Evolutionary conservation across 2,113 vertebrate genomes (phyloP).

Genomic region (Gallinago jamesoni): DNA sequence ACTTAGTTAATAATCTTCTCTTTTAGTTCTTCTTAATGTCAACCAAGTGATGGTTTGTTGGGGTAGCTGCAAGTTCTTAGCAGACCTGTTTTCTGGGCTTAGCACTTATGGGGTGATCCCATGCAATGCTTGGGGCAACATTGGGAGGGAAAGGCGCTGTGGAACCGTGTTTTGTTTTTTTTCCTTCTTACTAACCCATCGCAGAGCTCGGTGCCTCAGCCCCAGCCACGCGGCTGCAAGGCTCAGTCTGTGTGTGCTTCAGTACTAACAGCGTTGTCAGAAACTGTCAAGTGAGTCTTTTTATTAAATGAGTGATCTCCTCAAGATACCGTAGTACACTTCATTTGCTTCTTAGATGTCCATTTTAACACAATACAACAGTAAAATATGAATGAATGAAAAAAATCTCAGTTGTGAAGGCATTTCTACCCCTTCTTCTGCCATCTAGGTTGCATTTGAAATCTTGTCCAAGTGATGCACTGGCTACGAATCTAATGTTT

Average conservation of each 20-base stretch:
- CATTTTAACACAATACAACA: not conserved
- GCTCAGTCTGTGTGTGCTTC: not conserved
- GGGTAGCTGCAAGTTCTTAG: not conserved
- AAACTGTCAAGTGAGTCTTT: not conserved
- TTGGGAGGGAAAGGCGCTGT: not conserved
- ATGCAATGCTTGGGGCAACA: fast-evolving
- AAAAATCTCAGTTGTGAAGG: not conserved
- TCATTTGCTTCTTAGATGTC: not conserved
- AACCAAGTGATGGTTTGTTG: fast-evolving
- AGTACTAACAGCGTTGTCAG: not conserved
- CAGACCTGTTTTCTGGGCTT: not conserved
- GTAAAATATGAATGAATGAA: not conserved
- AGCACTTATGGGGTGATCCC: too few species aligned
- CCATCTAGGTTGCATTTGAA: not conserved
- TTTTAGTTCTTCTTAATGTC: not conserved
- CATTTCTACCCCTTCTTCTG: not conserved
- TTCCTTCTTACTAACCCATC: not conserved
- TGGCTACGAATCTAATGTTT: not conserved
- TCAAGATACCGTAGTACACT: not conserved
- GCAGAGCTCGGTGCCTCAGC: not conserved
- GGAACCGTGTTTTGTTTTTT: fast-evolving
- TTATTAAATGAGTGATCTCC: not conserved
- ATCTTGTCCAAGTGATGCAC: not conserved
- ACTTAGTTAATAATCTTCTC: not conserved
- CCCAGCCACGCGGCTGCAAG: fast-evolving